phyloP scores from a whole-genome alignment of 1,140 invertebrate species.

The Theocolax elegans region DNA sequence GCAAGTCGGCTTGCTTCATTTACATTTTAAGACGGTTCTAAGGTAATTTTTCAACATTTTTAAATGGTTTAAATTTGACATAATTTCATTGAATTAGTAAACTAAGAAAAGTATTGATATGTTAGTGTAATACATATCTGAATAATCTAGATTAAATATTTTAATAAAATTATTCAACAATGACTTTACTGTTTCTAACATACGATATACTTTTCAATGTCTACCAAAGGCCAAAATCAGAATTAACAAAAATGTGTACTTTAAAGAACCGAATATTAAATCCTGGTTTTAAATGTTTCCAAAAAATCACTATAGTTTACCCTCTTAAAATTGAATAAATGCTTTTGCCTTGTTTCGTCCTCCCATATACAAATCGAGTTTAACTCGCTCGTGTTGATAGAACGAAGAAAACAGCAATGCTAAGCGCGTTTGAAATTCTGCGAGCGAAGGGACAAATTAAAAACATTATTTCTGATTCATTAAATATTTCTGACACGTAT shows the following conservation, averaged over 20 bases:
- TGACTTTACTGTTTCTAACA: too few species aligned
- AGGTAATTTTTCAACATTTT: conserved; percentile 12
- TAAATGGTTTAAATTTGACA: too few species aligned
- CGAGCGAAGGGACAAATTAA: conserved; percentile 11
- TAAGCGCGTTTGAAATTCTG: conserved; percentile 4
- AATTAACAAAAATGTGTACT: too few species aligned
- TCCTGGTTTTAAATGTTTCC: background rate
- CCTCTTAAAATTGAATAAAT: conserved; percentile 1
- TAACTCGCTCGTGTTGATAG: conserved; percentile 18
- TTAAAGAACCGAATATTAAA: too few species aligned
- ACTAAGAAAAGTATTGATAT: too few species aligned
- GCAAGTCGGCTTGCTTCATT: conserved; percentile 22
- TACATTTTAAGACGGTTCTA: conserved; percentile 10
- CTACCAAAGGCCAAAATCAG: too few species aligned
- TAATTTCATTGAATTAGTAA: too few species aligned
- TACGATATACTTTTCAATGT: too few species aligned
- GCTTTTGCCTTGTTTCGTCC: background rate
- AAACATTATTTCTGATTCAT: background rate
- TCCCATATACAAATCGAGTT: conserved; percentile 26
- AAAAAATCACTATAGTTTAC: conserved; percentile 13
- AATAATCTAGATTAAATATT: background rate
- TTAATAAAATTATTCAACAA: background rate
- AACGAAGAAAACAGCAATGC: conserved; percentile 28
- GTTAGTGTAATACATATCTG: background rate
- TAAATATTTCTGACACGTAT: conserved; percentile 8